phyloP scores from a whole-genome alignment of 2,113 vertebrate genomes.

The Chloropsis cyanopogon region DNA sequence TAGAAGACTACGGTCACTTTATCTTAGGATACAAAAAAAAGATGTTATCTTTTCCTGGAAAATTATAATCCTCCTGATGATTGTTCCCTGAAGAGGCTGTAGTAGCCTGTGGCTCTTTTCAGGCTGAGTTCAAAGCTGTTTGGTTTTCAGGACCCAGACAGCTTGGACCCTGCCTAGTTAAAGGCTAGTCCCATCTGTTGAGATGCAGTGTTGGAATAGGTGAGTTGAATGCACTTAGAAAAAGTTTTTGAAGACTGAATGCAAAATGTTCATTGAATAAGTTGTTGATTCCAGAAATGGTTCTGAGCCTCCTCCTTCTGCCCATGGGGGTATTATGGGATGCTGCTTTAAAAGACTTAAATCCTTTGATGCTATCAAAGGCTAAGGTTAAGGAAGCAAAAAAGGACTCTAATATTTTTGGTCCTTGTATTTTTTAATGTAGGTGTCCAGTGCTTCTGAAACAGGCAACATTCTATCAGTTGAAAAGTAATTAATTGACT shows the following conservation, averaged over 20 bases:
- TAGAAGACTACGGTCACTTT: neutral
- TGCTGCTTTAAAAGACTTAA: neutral
- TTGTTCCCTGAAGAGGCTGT: neutral
- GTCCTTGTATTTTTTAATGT: neutral
- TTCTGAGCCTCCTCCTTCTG: neutral
- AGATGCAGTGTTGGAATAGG: neutral
- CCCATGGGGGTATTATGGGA: fast-evolving
- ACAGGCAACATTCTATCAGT: neutral
- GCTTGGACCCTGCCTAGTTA: neutral
- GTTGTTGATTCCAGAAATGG: neutral
- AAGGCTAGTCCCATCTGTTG: neutral
- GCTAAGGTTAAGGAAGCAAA: neutral
- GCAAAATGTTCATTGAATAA: neutral
- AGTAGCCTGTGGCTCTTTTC: neutral
- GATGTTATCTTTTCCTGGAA: neutral
- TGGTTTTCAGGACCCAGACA: neutral
- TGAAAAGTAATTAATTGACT: neutral
- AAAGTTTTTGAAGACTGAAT: neutral
- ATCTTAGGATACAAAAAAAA: neutral
- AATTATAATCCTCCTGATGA: neutral
- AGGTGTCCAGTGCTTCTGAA: neutral
- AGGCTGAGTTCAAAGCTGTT: neutral
- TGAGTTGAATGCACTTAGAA: neutral
- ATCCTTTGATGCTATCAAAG: neutral
- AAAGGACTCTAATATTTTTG: neutral